Conservation (phyloP, 1,140 invertebrate species). For the Galleria mellonella region DNA sequence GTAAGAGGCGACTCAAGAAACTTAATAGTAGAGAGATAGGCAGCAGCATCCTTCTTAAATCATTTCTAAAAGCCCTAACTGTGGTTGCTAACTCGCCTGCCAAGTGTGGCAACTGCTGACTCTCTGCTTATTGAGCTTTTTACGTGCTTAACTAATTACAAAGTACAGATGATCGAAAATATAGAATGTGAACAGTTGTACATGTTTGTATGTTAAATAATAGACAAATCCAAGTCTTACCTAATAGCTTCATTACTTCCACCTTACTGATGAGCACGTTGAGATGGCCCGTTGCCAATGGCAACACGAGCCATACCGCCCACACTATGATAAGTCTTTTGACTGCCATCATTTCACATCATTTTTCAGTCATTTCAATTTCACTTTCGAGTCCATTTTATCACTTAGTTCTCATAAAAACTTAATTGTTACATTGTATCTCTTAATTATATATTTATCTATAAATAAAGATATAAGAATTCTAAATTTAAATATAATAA, state of each 20-base stretch:
- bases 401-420: conserved; percentile 16
- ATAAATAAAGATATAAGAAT: not conserved
- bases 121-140: too few species aligned
- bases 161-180: too few species aligned
- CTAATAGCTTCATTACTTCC: conserved; percentile 84
- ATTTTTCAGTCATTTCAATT: conserved; percentile 50
- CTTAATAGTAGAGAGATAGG: too few species aligned
- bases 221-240: conserved; percentile 64
- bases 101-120: too few species aligned
- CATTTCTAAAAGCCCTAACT: too few species aligned
- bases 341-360: conserved; percentile 44
- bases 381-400: conserved; percentile 52
- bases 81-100: too few species aligned
- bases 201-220: too few species aligned
- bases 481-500: too few species aligned
- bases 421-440: conserved; percentile 33
- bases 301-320: conserved; percentile 60
- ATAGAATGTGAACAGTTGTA: too few species aligned
- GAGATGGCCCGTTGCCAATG: conserved; percentile 76
- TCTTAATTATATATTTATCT: conserved; percentile 17
- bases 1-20: too few species aligned
- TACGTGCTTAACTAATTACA: too few species aligned
- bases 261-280: conserved; percentile 86
- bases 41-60: too few species aligned
- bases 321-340: conserved; percentile 54